Evolutionary conservation across 2,797 vertebrate genomes (phyloP).

Genomic region (Oreonectes daqikongensis): DNA sequence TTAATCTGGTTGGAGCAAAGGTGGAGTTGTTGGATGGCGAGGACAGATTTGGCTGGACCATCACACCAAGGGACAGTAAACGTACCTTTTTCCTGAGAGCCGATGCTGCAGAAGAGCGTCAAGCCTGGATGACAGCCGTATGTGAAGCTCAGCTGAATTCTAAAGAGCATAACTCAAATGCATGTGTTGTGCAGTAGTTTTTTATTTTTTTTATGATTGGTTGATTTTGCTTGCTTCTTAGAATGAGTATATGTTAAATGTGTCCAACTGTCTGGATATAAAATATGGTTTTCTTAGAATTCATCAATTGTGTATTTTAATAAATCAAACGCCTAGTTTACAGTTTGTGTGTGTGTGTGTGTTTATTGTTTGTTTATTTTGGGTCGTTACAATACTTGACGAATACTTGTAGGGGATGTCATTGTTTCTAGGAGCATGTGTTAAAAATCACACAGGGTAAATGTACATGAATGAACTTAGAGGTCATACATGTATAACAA

Average conservation of each 20-base stretch:
- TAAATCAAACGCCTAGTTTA: too few species aligned
- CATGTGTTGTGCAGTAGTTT: constrained; percentile 60
- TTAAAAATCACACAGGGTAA: too few species aligned
- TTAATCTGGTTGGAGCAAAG: constrained; percentile 57
- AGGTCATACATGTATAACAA: too few species aligned
- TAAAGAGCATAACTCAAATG: constrained; percentile 36
- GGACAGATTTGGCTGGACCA: constrained; percentile 51
- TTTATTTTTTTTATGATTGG: not conserved
- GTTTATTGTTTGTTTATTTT: too few species aligned
- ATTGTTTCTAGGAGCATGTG: too few species aligned
- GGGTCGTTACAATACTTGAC: too few species aligned
- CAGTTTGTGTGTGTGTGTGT: too few species aligned
- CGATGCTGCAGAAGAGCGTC: constrained; percentile 44
- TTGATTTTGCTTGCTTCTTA: not conserved
- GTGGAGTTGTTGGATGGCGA: constrained; percentile 47
- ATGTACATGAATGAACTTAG: too few species aligned
- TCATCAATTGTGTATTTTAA: too few species aligned
- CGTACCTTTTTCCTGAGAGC: constrained; percentile 55
- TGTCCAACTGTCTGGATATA: too few species aligned
- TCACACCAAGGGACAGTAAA: constrained; percentile 50
- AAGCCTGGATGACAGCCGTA: constrained; percentile 58
- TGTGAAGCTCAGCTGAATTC: constrained; percentile 57
- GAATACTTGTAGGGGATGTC: too few species aligned
- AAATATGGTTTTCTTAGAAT: too few species aligned
- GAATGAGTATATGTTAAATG: not conserved